Evolutionary conservation across 2,888 invertebrate species (phyloP), one percentile per base, ranked within the genome.

Genomic region (Theodoxus fluviatilis): DNA sequence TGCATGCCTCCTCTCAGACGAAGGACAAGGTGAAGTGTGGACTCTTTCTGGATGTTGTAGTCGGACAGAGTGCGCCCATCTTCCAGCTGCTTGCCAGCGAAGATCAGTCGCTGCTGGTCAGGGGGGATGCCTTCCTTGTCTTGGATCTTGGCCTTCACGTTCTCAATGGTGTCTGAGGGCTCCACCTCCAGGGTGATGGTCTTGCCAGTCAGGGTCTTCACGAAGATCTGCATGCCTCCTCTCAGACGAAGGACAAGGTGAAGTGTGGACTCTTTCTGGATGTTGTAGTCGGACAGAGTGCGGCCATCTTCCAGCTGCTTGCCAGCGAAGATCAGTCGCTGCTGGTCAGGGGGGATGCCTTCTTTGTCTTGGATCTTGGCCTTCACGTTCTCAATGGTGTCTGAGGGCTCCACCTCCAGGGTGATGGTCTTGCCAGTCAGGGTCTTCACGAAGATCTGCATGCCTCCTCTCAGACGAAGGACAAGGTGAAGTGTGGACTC

Each of bases 11-110:
- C 59, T 7, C 28, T 9, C 80, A 97, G 92, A 89, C 96, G 93
- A 72, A 97, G 91, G 74, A 96, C 96, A 89, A 89, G 78, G 87
- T 96, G 96, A 76, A 97, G 91, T 15, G 96, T 97, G 0, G 96
- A 96, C 88, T 95, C 94, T 87, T 95, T 95, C 88, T 96, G 95
- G 85, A 96, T 95, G 88, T 95, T 95, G 88, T 95, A 95, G 85
- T 96, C 96, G 0, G 93, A 93, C 33, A 96, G 89, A 1, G 95
- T 95, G 67, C 94, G 91, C 3, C 94, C 96, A 91, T 96, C 96
- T 89, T 96, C 96, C 83, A 97, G 88, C 88, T 96, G 96, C 87
- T 95, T 96, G 70, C 96, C 96, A 80, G 95, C 95, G 87, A 96
- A 96, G 88, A 95, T 95, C 86, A 95, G 90, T 83, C 94, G 91